Base-by-base conservation (phyloP, 2,797 vertebrate species). In the Anabas testudineus region DNA sequence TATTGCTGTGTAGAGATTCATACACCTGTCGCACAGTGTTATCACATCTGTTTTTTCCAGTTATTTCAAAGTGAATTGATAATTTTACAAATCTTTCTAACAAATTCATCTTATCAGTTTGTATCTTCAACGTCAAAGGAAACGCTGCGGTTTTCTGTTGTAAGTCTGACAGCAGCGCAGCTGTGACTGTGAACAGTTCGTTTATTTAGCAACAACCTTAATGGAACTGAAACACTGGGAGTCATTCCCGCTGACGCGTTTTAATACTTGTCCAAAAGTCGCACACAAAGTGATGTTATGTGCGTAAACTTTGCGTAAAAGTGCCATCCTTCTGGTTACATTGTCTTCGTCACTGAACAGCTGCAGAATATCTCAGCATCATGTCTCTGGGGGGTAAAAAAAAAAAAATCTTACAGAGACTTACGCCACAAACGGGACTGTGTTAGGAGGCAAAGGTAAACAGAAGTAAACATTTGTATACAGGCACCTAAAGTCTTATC, bases 321-420 rank as follows among this genome's bases (percentile, higher is more conserved):
- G 10, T 48, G 60, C 62, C 21, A 34, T 67, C 58, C 41, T 48
- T 10, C 39, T 41, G 55, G 51, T 63, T 34, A 14, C 12, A 59
- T 53, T 52, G 67, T 39, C 42, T 68, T 43, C 32, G 26, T 74
- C 19, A 1, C 51, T 41, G 64, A 82, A 78, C 88, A 89, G 84
- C 87, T 91, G 88, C 67, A 78, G 49, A 67, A 75, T 51, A 52
- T 83, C 74, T 77, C 66, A 52, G 67, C 68, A 78, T 68, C 71
- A 58, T 45, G 48, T 74, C 73, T 72, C 68, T 30, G 16, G 24
- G 63, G 77, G 58, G 46, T 53, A 24, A 32, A 51, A 34, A 56
- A 47, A 53, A 24, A 32, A 51, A 34, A 56, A 47, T 70, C 59
- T 19, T 16, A 48, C 42, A 49, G 57, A 60, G 7, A 63, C 30